phyloP scores from a whole-genome alignment of 2,797 vertebrate species.

The Phataginus tetradactyla region DNA sequence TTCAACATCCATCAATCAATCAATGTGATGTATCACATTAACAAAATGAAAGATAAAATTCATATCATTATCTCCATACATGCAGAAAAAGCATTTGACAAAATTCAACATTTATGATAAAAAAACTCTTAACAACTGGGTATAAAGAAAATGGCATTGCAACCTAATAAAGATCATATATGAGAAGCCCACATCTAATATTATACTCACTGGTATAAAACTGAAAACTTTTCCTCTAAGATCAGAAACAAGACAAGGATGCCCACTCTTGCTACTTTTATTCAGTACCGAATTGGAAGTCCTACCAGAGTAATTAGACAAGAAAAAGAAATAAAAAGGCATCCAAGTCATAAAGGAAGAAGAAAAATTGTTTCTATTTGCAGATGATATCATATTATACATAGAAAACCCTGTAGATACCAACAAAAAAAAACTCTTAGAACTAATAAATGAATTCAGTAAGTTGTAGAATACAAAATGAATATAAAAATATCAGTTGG shows the following conservation, averaged over 20 bases:
- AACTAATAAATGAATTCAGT: not conserved
- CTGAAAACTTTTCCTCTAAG: not conserved
- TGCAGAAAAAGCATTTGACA: not conserved
- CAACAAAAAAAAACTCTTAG: not conserved
- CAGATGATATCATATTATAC: not conserved
- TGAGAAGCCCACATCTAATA: not conserved
- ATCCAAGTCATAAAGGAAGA: not conserved
- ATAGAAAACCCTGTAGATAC: not conserved
- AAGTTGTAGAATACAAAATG: not conserved
- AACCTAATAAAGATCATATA: not conserved
- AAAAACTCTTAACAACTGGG: not conserved
- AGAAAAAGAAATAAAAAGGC: not conserved
- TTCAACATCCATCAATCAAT: not conserved
- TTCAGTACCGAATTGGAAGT: not conserved
- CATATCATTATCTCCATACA: not conserved
- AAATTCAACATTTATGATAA: not conserved
- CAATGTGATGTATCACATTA: not conserved
- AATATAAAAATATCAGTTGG: not conserved
- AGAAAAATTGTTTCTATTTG: not conserved
- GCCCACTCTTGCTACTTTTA: not conserved
- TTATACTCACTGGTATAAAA: not conserved
- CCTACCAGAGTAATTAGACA: not conserved
- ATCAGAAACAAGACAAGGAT: not conserved
- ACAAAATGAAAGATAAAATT: not conserved
- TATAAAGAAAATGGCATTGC: not conserved